Evolutionary conservation across 2,797 vertebrate species (phyloP).

Genomic region (Lindbergichthys nudifrons): DNA sequence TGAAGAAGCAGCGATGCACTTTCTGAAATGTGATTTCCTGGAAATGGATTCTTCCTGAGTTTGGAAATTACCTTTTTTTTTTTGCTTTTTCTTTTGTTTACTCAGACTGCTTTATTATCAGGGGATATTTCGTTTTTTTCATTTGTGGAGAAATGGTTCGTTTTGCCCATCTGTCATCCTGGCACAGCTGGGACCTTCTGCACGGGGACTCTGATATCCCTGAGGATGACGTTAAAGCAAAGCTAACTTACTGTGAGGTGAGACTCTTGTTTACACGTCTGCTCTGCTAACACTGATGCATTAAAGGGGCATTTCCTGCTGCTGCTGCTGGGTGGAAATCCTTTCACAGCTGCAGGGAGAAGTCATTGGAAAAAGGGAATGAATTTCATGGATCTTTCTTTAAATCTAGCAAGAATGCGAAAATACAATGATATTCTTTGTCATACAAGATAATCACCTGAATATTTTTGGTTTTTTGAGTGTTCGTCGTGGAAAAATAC

Average conservation of each 20-base stretch:
- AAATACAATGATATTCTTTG: neutral
- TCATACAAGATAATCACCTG: neutral
- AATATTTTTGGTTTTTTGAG: neutral
- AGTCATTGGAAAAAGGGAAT: neutral
- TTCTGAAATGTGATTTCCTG: neutral
- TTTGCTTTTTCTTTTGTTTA: too few relatives aligned
- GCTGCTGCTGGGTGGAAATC: neutral
- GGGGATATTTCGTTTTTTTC: too few relatives aligned
- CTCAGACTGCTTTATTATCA: too few relatives aligned
- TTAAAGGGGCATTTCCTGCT: neutral
- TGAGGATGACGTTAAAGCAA: neutral
- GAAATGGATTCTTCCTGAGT: constrained; percentile 40
- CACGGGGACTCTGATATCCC: constrained; percentile 74
- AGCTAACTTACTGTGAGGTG: constrained; percentile 70
- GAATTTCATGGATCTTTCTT: too few relatives aligned
- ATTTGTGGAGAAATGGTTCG: constrained; percentile 72
- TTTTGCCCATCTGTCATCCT: constrained; percentile 79
- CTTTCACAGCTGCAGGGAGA: neutral
- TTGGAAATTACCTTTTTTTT: neutral
- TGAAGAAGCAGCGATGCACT: constrained; percentile 22
- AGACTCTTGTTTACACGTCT: constrained; percentile 32
- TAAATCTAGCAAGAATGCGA: too few relatives aligned
- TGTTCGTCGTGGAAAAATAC: neutral
- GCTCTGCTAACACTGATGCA: neutral
- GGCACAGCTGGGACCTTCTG: constrained; percentile 86